phyloP scores from a whole-genome alignment of 2,797 vertebrate genomes.

The Tolypeutes matacus region DNA sequence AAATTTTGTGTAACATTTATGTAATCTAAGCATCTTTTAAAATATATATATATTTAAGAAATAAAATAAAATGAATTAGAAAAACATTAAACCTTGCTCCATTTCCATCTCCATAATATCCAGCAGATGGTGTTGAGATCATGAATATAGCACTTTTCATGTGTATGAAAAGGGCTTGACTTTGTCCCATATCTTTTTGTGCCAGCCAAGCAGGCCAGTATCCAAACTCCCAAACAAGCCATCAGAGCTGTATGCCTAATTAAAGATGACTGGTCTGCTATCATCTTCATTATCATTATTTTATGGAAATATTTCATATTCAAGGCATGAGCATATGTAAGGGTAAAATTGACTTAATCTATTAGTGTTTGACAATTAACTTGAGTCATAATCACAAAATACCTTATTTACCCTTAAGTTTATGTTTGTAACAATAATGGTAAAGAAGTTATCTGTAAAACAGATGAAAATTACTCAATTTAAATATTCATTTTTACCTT shows the following conservation, averaged over 20 bases:
- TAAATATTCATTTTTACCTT: not conserved
- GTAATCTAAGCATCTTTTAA: no score
- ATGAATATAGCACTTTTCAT: slow-evolving; percentile 52
- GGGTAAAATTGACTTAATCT: slow-evolving; percentile 46
- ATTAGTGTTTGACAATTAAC: not conserved
- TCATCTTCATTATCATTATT: slow-evolving; percentile 53
- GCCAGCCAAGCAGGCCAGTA: slow-evolving; percentile 14
- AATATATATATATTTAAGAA: no score
- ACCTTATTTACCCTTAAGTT: slow-evolving; percentile 14
- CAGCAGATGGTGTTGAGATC: slow-evolving; percentile 23
- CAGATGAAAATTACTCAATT: not conserved
- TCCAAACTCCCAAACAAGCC: slow-evolving; percentile 54
- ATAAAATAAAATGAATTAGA: no score
- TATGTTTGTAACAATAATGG: not conserved
- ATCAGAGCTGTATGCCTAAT: slow-evolving; percentile 50
- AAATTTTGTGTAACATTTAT: no score
- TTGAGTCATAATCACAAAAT: not conserved
- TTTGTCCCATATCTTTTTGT: not conserved
- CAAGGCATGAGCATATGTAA: slow-evolving; percentile 41
- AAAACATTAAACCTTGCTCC: slow-evolving; percentile 71
- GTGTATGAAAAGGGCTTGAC: slow-evolving; percentile 51
- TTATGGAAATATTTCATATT: slow-evolving; percentile 57
- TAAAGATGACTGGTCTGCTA: slow-evolving; percentile 70
- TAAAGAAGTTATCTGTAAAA: not conserved
- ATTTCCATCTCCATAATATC: slow-evolving; percentile 59